These are phyloP conservation scores for Zaprionus lineosus DNA, from an alignment of 2,888 invertebrate species.

Conservation along the genomic window DNA sequence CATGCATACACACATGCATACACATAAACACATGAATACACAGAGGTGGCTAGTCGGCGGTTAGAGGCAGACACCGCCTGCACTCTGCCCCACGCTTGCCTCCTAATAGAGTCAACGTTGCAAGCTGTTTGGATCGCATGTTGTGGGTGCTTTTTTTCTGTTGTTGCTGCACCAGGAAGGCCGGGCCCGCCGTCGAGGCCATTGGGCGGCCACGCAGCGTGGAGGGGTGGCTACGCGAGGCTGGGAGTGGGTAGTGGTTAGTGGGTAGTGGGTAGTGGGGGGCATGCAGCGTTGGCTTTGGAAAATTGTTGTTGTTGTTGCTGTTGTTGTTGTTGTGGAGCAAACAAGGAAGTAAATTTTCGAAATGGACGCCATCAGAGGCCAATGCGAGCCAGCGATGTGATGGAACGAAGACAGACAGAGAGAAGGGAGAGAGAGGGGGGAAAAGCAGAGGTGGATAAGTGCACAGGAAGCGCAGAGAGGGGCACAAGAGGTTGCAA, in stretches of 20 bases:
- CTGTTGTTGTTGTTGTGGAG: slow-evolving; percentile 47
- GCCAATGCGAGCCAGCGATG: too few relatives aligned
- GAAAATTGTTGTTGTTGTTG: too few relatives aligned
- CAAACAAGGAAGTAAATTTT: slow-evolving; percentile 67
- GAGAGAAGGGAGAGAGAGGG: background rate
- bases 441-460: too few relatives aligned
- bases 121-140: slow-evolving; percentile 2
- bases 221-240: background rate
- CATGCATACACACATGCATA: slow-evolving; percentile 20
- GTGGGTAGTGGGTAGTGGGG: background rate
- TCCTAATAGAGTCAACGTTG: slow-evolving; percentile 25
- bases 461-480: too few relatives aligned
- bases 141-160: slow-evolving; percentile 20
- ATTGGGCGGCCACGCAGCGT: slow-evolving; percentile 16
- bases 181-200: slow-evolving; percentile 39
- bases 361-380: slow-evolving; percentile 16
- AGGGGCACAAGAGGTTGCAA: background rate
- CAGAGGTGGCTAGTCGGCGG: slow-evolving; percentile 33
- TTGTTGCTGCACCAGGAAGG: slow-evolving; percentile 40
- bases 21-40: slow-evolving; percentile 10
- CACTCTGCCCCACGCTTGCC: background rate
- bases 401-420: slow-evolving; percentile 1
- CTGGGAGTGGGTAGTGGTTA: too few relatives aligned
- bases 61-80: slow-evolving; percentile 27
- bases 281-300: background rate